Evolutionary conservation across 2,888 invertebrate genomes (phyloP).

Genomic region (Lordiphosa andalusiaca): DNA sequence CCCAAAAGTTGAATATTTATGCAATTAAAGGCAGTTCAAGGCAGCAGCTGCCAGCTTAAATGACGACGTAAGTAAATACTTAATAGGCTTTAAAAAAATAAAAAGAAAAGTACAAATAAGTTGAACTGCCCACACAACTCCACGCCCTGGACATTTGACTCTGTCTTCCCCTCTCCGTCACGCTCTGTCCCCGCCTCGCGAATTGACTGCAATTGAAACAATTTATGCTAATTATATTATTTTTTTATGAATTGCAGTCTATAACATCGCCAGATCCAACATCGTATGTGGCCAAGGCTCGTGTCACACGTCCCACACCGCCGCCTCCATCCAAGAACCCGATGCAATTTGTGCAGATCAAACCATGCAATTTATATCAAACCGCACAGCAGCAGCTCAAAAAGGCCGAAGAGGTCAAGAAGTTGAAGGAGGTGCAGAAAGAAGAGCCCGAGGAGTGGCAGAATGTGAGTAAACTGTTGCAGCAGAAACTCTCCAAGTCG

Average conservation of each 20-base stretch:
- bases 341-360: constrained; percentile 93
- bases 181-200: not conserved
- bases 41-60: constrained; percentile 50
- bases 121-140: constrained; percentile 43
- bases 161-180: not conserved
- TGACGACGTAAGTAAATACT: constrained; percentile 37
- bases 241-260: constrained; percentile 73
- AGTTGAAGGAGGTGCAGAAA: constrained; percentile 88
- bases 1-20: constrained; percentile 27
- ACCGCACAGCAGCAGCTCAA: constrained; percentile 92
- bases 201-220: constrained; percentile 43
- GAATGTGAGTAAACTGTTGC: constrained; percentile 84
- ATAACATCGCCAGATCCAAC: constrained; percentile 80
- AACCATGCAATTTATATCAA: constrained; percentile 92
- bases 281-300: constrained; percentile 80
- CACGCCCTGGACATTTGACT: constrained; percentile 32
- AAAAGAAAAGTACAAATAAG: constrained; percentile 22
- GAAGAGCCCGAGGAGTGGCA: constrained; percentile 96
- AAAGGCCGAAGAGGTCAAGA: constrained; percentile 91
- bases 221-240: constrained; percentile 61
- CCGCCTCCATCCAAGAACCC: constrained; percentile 92
- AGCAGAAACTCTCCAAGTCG: constrained; percentile 48
- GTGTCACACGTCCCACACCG: constrained; percentile 87
- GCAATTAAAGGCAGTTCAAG: constrained; percentile 54
- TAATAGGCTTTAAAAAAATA: constrained; percentile 50